phyloP scores from a whole-genome alignment of 2,113 vertebrate genomes.

The Gobius niger region DNA sequence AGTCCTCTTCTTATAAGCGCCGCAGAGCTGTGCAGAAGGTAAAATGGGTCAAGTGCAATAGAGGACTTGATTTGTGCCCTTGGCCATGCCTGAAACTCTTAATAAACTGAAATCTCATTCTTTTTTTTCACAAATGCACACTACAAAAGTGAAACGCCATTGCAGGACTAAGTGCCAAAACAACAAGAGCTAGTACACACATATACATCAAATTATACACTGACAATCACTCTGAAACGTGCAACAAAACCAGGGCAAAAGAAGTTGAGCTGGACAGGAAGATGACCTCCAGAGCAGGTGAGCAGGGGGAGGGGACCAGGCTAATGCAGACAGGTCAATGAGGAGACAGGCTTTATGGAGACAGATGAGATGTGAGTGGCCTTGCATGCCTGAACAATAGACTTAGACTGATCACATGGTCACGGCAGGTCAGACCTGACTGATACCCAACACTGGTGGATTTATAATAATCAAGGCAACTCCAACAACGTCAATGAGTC shows the following conservation, averaged over 20 bases:
- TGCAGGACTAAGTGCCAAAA: neutral
- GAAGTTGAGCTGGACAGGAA: conserved; percentile 54
- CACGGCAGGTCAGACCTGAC: conserved; percentile 47
- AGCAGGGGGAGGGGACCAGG: conserved; percentile 25
- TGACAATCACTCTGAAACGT: conserved; percentile 55
- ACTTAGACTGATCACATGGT: conserved; percentile 61
- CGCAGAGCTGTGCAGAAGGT: conserved; percentile 24
- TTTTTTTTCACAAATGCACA: neutral
- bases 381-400: conserved; percentile 46
- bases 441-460: conserved; percentile 41
- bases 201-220: conserved; percentile 20
- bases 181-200: neutral
- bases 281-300: conserved; percentile 61
- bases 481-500: conserved; percentile 14
- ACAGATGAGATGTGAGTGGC: conserved; percentile 63
- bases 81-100: neutral
- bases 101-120: neutral
- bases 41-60: conserved; percentile 45
- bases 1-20: conserved; percentile 21
- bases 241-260: conserved; percentile 37
- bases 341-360: conserved; percentile 56
- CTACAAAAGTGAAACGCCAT: neutral
- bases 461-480: conserved; percentile 10
- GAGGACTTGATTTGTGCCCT: conserved; percentile 8
- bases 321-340: conserved; percentile 58